Evolutionary conservation across 2,888 invertebrate genomes (phyloP), one percentile per base, ranked within the genome.

Genomic region (Pandemis corylana): DNA sequence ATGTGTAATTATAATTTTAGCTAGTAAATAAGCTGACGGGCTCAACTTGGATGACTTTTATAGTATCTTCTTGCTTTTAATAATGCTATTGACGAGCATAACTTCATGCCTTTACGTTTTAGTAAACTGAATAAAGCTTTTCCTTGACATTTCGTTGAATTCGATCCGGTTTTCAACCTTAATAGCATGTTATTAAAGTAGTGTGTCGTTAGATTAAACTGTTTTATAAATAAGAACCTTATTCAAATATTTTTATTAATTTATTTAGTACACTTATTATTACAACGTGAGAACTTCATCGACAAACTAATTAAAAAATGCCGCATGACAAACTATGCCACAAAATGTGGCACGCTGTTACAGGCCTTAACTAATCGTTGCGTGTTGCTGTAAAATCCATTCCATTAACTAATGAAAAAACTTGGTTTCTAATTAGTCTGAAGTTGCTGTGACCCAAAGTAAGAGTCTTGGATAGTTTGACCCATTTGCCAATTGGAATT

Each of bases 341-440:
- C 68, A 36, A 28, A 56, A 42, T 56, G 68, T 28, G 20, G 69
- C 67, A 68, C 44, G 59, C 7, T 42, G 20, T 63, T 15, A 20
- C 6, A 9, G 28, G 63, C 13, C 41, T 10, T 7, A 49, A n/a
- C 15, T 15, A 42, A 51, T 46, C 41, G 41, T 41, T 15, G 70
- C 70, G 70, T 70, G 70, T 63, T 20, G 51, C 20, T 49, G 15
- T 53, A 63, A 63, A 70, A 49, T 53, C 41, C 7, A 51, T 63
- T 9, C 70, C 63, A 63, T 70, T 53, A 51, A 51, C 62, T 69
- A 70, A 70, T 70, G 70, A 70, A 70, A 70, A 63, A 41, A 51
- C 70, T 63, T 63, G 41, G 15, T 20, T 15, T 15, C 51, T 41
- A 63, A 51, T 63, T 70, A 36, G 6, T 36, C 36, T 70, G 12